Evolutionary conservation across 2,888 invertebrate species (phyloP).

Genomic region (Mellilla xanthometata): DNA sequence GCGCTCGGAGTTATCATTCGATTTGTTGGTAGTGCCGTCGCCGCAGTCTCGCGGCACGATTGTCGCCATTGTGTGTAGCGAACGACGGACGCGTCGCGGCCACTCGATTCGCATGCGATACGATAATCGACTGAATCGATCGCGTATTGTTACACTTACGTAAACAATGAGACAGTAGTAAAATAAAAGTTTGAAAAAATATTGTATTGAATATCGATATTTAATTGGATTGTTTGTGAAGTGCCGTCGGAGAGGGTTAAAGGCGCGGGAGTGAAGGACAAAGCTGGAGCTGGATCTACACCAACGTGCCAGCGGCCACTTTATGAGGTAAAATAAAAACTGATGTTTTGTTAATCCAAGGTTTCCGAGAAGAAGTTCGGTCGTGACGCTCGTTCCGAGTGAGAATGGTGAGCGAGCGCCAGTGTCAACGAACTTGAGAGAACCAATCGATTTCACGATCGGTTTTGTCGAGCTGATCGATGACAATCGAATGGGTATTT

Average conservation of each 20-base stretch:
- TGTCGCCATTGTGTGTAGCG: slow-evolving; percentile 76
- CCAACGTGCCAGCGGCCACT: slow-evolving; percentile 89
- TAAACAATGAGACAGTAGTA: slow-evolving; percentile 49
- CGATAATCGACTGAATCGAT: slow-evolving; percentile 61
- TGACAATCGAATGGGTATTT: slow-evolving; percentile 22
- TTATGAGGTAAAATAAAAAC: slow-evolving; percentile 83
- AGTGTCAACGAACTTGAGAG: slow-evolving; percentile 33
- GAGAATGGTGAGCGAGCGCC: slow-evolving; percentile 4
- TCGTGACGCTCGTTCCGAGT: slow-evolving; percentile 2
- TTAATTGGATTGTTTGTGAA: slow-evolving; percentile 40
- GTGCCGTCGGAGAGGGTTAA: slow-evolving; percentile 54
- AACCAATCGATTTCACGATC: slow-evolving; percentile 34
- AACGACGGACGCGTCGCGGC: slow-evolving; percentile 65
- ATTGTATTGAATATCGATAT: background rate
- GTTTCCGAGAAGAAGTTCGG: slow-evolving; percentile 1
- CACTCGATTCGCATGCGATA: slow-evolving; percentile 64
- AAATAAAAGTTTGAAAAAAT: slow-evolving; percentile 8
- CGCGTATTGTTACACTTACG: slow-evolving; percentile 50
- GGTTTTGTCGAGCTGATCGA: slow-evolving; percentile 25
- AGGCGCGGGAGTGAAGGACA: slow-evolving; percentile 65
- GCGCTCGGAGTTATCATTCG: slow-evolving; percentile 71
- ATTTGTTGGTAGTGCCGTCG: slow-evolving; percentile 74
- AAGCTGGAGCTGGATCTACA: slow-evolving; percentile 90
- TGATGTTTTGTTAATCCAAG: background rate
- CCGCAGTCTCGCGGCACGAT: slow-evolving; percentile 77